These are phyloP conservation scores for Tenthredo scrophulariae DNA, from an alignment of 2,888 invertebrate species.

Conservation along the genomic window DNA sequence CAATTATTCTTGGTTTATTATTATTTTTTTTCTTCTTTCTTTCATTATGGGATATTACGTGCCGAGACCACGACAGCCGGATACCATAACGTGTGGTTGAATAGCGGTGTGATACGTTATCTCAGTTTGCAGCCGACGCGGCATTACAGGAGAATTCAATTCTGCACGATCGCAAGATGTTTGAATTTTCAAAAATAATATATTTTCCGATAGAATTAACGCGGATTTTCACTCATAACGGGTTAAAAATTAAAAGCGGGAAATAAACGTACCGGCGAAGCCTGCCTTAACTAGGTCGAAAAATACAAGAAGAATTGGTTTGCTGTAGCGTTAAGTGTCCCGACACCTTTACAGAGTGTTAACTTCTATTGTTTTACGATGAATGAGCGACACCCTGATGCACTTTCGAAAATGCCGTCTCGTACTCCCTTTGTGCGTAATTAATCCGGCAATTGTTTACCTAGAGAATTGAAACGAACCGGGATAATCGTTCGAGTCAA, in stretches of 20 bases:
- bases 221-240: neutral
- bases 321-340: constrained; percentile 2
- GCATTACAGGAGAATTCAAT: neutral
- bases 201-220: neutral
- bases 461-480: neutral
- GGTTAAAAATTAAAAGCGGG: neutral
- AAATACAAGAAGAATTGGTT: neutral
- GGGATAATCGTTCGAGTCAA: neutral
- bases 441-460: constrained; percentile 4
- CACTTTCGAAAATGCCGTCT: neutral
- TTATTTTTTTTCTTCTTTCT: neutral
- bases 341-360: constrained; percentile 13
- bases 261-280: no score
- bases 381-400: constrained; percentile 39
- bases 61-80: neutral
- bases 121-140: neutral
- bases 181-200: neutral
- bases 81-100: neutral
- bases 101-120: neutral
- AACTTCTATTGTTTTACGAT: constrained; percentile 43
- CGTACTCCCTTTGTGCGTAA: constrained; percentile 7
- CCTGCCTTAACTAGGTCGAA: neutral
- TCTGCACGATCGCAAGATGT: neutral
- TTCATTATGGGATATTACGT: neutral
- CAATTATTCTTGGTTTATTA: neutral